Percentiles rank a stretch among this genome's conserved stretches.
These are phyloP conservation scores for Drosophila testacea DNA, from an alignment of 2,888 invertebrate species.

Conservation along the genomic window DNA sequence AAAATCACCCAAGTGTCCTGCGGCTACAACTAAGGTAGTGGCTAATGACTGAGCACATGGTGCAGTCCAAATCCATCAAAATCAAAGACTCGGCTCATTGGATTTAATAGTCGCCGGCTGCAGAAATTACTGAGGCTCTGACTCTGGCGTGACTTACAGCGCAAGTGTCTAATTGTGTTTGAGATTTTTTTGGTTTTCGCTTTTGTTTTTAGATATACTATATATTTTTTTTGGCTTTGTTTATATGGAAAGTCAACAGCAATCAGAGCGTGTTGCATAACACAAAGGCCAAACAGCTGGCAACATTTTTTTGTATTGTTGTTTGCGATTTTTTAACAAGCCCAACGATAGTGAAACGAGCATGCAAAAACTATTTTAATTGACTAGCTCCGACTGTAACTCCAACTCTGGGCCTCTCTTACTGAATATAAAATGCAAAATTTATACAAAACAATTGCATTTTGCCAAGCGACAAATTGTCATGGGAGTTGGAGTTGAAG, in stretches of 20 bases:
- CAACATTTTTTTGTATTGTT: conserved; percentile 56
- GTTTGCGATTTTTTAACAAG: conserved; percentile 72
- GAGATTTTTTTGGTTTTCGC: conserved; percentile 32
- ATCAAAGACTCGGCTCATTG: conserved; percentile 44
- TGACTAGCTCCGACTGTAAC: conserved; percentile 52
- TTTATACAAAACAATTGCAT: conserved; percentile 73
- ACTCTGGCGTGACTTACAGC: conserved; percentile 69
- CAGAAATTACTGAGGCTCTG: conserved; percentile 6
- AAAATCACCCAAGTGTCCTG: conserved; percentile 70
- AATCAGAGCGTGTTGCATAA: conserved; percentile 81
- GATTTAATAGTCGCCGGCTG: conserved; percentile 36
- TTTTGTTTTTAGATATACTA: conserved; percentile 2
- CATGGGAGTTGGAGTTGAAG: conserved; percentile 67
- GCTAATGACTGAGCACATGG: conserved; percentile 55
- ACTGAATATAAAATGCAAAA: conserved; percentile 60
- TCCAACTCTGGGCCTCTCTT: conserved; percentile 5
- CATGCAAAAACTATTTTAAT: conserved; percentile 78
- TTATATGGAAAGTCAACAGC: conserved; percentile 57
- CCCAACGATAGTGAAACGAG: conserved; percentile 76
- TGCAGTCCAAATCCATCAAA: conserved; percentile 67
- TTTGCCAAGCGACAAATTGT: conserved; percentile 78
- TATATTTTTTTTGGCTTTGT: conserved; percentile 13
- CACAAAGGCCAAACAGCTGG: conserved; percentile 68
- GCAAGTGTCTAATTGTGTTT: conserved; percentile 77
- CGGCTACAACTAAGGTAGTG: conserved; percentile 38